phyloP scores from a whole-genome alignment of 2,888 invertebrate species.

The Anaspis maculata region DNA sequence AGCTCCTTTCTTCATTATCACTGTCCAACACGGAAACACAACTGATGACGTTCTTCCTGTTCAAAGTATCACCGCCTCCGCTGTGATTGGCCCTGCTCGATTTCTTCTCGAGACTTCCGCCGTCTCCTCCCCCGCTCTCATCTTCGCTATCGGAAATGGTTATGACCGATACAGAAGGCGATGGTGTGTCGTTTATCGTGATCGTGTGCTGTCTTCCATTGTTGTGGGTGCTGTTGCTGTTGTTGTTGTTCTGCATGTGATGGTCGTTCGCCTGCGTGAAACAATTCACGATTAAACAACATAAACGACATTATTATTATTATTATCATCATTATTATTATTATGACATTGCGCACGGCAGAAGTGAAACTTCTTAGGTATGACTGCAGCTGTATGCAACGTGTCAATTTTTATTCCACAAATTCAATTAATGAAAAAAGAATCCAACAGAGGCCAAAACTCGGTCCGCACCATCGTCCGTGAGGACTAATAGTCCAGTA shows the following conservation, averaged over 20 bases:
- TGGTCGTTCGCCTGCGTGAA: constrained; percentile 33
- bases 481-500: no score
- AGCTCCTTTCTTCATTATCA: constrained; percentile 57
- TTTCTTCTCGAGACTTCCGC: no score
- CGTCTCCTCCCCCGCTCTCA: constrained; percentile 52
- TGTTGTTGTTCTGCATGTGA: constrained; percentile 21
- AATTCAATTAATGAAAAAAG: no score
- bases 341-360: no score
- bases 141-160: constrained; percentile 95
- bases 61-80: constrained; percentile 18
- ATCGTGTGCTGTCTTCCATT: constrained; percentile 70
- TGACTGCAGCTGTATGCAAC: no score
- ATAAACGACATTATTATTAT: background rate
- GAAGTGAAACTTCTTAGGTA: no score
- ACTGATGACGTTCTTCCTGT: constrained; percentile 65
- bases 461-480: no score
- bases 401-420: no score
- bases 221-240: no score
- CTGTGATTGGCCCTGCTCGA: constrained; percentile 6
- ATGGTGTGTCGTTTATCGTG: constrained; percentile 91
- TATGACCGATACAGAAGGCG: constrained; percentile 89
- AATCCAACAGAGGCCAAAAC: no score
- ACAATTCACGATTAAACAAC: constrained; percentile 3
- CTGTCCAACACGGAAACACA: constrained; percentile 72
- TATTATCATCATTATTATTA: no score